Percentiles rank a stretch among this genome's conserved stretches.
Conservation (phyloP, 2,888 invertebrate genomes). For the Drosophila nr. perissopoda region DNA sequence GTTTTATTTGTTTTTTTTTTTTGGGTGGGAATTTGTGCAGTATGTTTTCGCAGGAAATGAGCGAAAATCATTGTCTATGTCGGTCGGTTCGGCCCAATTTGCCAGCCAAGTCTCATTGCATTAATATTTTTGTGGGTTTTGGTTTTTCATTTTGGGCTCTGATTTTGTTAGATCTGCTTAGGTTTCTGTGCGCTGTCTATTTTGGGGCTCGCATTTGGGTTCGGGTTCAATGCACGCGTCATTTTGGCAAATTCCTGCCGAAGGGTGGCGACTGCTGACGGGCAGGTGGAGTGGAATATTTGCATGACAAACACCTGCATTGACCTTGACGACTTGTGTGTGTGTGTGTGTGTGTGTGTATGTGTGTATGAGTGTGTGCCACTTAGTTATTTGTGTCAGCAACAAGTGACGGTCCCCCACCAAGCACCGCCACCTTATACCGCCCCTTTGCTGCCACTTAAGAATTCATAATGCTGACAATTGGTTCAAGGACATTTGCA, state of each 20-base stretch:
- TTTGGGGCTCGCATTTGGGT: conserved; percentile 11
- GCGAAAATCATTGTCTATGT: conserved; percentile 62
- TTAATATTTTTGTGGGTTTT: conserved; percentile 14
- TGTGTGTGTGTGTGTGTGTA: background rate
- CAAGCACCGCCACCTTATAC: background rate
- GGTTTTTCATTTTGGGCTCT: background rate
- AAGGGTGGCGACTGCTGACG: background rate
- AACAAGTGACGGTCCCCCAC: conserved; percentile 58
- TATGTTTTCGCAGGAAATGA: conserved; percentile 70
- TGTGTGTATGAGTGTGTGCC: too few relatives aligned
- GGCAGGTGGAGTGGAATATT: background rate
- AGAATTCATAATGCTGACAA: conserved; percentile 43
- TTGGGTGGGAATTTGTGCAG: conserved; percentile 8
- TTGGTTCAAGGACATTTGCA: conserved; percentile 73
- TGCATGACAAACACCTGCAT: conserved; percentile 25
- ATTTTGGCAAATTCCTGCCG: background rate
- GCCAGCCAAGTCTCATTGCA: conserved; percentile 41
- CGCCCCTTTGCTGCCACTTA: background rate
- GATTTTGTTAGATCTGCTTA: conserved; percentile 12
- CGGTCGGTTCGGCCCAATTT: conserved; percentile 57
- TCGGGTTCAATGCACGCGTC: conserved; percentile 71
- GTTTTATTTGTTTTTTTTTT: background rate
- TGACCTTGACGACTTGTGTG: conserved; percentile 56
- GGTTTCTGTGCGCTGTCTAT: conserved; percentile 5
- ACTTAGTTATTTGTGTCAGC: conserved; percentile 32